A percentile compares a stretch with the other conserved stretches of the same genome.
Evolutionary conservation across 1,140 invertebrate species (phyloP).

Genomic region (Drosophila rufa): DNA sequence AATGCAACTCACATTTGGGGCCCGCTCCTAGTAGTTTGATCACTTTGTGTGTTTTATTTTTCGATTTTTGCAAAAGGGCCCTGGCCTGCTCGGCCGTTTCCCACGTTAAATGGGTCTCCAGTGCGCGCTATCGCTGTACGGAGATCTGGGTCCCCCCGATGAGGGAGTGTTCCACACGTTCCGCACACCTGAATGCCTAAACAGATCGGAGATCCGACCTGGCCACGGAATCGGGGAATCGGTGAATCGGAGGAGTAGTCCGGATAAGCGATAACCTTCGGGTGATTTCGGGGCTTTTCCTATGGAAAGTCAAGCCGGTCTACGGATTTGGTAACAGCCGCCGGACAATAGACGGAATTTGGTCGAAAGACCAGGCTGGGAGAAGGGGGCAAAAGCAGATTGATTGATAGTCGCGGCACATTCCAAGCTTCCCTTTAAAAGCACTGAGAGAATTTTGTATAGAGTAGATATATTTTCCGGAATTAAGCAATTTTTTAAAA

Average conservation of each 20-base stretch:
- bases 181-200: constrained; percentile 64
- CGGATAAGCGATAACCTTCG: constrained; percentile 65
- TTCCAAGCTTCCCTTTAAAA: constrained; percentile 64
- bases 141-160: constrained; percentile 47
- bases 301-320: constrained; percentile 77
- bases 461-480: too few species aligned
- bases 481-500: too few species aligned
- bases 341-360: constrained; percentile 60
- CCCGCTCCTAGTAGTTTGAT: constrained; percentile 42
- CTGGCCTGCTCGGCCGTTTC: constrained; percentile 38
- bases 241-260: constrained; percentile 18
- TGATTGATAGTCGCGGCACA: constrained; percentile 82
- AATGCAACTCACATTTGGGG: constrained; percentile 69
- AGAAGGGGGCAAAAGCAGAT: constrained; percentile 59
- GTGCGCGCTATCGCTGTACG: constrained; percentile 33
- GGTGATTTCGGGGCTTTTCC: constrained; percentile 69
- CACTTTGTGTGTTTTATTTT: constrained; percentile 29
- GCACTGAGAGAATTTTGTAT: not conserved
- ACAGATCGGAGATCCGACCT: constrained; percentile 25
- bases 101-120: constrained; percentile 69
- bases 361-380: constrained; percentile 6
- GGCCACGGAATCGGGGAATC: constrained; percentile 5
- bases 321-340: constrained; percentile 48
- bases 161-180: constrained; percentile 69
- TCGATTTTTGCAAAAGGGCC: constrained; percentile 62